Evolutionary conservation across 2,113 vertebrate genomes (phyloP).

Genomic region (Acanthisitta chloris): DNA sequence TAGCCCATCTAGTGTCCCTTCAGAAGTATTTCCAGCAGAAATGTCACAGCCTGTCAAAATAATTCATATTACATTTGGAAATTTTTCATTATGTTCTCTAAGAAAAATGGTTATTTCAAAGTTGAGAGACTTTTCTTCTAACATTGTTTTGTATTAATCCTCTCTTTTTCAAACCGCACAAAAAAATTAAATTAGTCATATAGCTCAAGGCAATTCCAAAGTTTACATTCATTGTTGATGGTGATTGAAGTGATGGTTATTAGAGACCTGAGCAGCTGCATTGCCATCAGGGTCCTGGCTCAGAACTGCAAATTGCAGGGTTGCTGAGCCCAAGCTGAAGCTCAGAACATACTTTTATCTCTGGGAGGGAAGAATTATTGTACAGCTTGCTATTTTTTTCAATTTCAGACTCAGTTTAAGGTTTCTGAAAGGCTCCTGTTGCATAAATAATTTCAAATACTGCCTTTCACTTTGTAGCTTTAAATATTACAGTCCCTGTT

Average conservation of each 20-base stretch:
- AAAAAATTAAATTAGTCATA: not conserved
- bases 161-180: not conserved
- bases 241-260: constrained; percentile 26
- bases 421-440: not conserved
- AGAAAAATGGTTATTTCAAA: constrained; percentile 13
- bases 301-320: not conserved
- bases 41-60: not conserved
- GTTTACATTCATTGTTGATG: not conserved
- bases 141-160: not conserved
- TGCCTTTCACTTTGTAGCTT: not conserved
- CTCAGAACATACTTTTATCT: constrained; percentile 21
- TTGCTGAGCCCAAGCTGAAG: constrained; percentile 4
- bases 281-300: constrained; percentile 15
- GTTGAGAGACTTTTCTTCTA: not conserved
- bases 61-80: not conserved
- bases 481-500: not conserved
- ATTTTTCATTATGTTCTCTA: not conserved
- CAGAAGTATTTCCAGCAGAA: not conserved
- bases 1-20: not conserved
- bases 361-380: not conserved
- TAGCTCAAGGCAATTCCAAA: constrained; percentile 11
- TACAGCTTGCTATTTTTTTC: not conserved
- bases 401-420: not conserved
- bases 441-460: not conserved
- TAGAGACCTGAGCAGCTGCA: constrained; percentile 34